phyloP scores from a whole-genome alignment of 2,113 vertebrate genomes.

The Aptenodytes patagonicus region DNA sequence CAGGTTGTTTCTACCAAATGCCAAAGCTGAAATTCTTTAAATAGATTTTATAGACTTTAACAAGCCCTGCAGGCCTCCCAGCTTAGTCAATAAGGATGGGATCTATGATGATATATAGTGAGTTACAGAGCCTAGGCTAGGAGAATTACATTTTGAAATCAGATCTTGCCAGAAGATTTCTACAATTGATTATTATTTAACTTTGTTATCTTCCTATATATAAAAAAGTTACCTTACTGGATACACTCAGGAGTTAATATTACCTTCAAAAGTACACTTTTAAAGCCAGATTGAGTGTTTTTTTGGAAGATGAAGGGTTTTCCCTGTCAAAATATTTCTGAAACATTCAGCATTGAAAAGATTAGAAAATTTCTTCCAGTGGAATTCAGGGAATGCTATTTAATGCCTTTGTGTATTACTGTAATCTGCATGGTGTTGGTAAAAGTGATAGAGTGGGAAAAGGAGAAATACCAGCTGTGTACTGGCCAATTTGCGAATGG shows the following conservation, averaged over 20 bases:
- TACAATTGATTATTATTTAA: slow-evolving; percentile 24
- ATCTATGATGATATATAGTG: slow-evolving; percentile 12
- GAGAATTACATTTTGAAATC: slow-evolving; percentile 27
- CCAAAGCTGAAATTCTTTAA: background rate
- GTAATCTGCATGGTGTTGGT: background rate
- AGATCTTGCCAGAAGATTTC: background rate
- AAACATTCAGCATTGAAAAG: background rate
- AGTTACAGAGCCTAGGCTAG: background rate
- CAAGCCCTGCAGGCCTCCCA: background rate
- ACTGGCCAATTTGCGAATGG: background rate
- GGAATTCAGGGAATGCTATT: background rate
- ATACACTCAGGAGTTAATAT: background rate
- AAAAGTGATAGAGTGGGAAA: background rate
- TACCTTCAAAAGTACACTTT: background rate
- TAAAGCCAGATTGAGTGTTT: background rate
- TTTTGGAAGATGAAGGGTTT: background rate
- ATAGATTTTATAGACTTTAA: slow-evolving; percentile 12
- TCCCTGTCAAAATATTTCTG: background rate
- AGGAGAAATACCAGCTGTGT: background rate
- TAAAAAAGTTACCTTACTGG: background rate
- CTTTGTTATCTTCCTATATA: background rate
- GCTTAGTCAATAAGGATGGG: slow-evolving; percentile 7
- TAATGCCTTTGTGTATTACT: background rate
- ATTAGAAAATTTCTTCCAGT: background rate
- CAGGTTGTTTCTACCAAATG: background rate